Conservation (phyloP, 2,797 vertebrate genomes). For the Alfaro cultratus region DNA sequence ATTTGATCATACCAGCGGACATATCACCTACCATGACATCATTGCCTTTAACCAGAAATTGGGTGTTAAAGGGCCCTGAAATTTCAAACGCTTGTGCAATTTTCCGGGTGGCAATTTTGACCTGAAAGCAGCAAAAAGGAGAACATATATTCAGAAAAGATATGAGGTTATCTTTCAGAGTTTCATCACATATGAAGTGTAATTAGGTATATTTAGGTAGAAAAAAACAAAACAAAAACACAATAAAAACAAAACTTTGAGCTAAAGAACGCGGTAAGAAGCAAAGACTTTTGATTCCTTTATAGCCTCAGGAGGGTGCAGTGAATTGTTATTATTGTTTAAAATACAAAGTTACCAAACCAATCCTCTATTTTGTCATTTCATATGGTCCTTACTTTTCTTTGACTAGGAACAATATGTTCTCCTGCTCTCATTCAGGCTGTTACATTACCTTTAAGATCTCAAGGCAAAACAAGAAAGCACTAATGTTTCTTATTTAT, state of each 20-base stretch:
- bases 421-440: neutral
- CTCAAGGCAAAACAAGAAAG: neutral
- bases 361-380: neutral
- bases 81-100: constrained; percentile 93
- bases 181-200: constrained; percentile 1
- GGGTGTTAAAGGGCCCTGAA: constrained; percentile 95
- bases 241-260: neutral
- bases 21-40: constrained; percentile 91
- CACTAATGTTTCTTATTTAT: neutral
- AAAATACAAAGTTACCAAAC: neutral
- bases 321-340: neutral
- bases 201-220: neutral
- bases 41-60: constrained; percentile 94
- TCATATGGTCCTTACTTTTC: neutral
- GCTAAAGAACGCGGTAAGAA: neutral
- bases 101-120: constrained; percentile 90
- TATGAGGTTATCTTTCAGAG: neutral
- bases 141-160: constrained; percentile 22
- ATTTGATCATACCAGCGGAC: constrained; percentile 43
- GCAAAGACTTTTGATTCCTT: neutral
- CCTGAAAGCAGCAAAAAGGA: constrained; percentile 71
- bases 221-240: too few relatives aligned
- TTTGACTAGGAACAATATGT: neutral
- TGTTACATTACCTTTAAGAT: constrained; percentile 3
- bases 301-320: neutral